Percentiles rank a stretch among this genome's conserved stretches.
Conservation (phyloP, 2,888 invertebrate species). For the Dryomyza anilis region DNA sequence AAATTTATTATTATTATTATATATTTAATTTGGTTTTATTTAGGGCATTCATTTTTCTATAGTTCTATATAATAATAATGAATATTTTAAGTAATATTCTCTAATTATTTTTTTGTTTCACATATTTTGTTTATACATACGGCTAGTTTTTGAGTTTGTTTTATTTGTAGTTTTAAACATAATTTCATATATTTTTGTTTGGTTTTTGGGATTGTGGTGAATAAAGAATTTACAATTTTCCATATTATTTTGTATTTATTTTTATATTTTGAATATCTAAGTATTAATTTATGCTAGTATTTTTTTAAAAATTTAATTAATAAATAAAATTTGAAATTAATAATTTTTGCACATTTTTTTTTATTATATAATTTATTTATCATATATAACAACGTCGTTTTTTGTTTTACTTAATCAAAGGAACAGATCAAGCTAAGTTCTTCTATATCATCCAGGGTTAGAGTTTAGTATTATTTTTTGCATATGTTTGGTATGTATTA, state of each 20-base stretch:
- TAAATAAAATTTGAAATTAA: conserved; percentile 24
- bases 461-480: not conserved
- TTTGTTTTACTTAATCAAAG: conserved; percentile 41
- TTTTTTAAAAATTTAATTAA: conserved; percentile 33
- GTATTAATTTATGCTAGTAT: conserved; percentile 20
- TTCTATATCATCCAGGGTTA: not conserved
- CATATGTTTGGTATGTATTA: not conserved
- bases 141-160: conserved; percentile 18
- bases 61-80: not conserved
- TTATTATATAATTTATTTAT: conserved; percentile 24
- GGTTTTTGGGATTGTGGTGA: not conserved
- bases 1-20: not conserved
- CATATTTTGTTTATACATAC: conserved; percentile 10
- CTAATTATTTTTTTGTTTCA: not conserved
- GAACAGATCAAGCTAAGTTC: conserved; percentile 44
- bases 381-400: conserved; percentile 20
- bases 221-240: conserved; percentile 19
- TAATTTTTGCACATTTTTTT: conserved; percentile 21
- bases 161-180: not conserved
- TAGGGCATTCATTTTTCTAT: not conserved
- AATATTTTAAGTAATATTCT: too few relatives aligned
- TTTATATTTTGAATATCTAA: not conserved
- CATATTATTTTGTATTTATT: not conserved
- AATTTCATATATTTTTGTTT: conserved; percentile 4
- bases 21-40: not conserved